Conservation (phyloP, 1,140 invertebrate genomes). For the Pogonomyrmex barbatus region DNA sequence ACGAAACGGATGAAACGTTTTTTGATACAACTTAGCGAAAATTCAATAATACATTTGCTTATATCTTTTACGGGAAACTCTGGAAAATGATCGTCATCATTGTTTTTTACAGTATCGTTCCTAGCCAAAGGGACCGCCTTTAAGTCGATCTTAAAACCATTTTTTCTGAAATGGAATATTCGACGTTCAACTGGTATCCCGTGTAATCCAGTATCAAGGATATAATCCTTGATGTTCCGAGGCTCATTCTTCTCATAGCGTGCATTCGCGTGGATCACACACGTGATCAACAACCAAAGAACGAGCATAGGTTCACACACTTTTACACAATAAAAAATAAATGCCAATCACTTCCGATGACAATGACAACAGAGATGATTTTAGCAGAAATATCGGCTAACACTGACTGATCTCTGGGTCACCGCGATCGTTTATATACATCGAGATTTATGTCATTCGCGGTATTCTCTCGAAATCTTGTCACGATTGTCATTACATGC, state of each 20-base stretch:
- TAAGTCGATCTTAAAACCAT: conserved; percentile 80
- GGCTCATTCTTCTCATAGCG: conserved; percentile 14
- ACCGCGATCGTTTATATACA: conserved; percentile 81
- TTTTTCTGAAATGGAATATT: conserved; percentile 80
- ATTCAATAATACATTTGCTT: conserved; percentile 79
- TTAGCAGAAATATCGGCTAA: neutral
- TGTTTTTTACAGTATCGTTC: conserved; percentile 46
- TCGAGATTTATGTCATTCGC: conserved; percentile 81
- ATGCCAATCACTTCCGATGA: neutral
- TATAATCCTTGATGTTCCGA: conserved; percentile 20
- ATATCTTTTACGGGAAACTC: conserved; percentile 81
- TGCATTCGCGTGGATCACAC: conserved; percentile 34
- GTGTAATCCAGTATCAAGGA: conserved; percentile 26
- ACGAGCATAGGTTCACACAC: conserved; percentile 43
- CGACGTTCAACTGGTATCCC: conserved; percentile 46
- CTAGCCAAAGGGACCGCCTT: conserved; percentile 75
- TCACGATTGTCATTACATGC: conserved; percentile 84
- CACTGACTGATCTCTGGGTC: conserved; percentile 48
- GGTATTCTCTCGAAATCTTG: conserved; percentile 73
- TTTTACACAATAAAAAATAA: neutral
- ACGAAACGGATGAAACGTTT: conserved; percentile 86
- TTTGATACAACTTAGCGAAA: conserved; percentile 86
- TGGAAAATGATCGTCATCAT: conserved; percentile 75
- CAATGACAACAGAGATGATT: neutral
- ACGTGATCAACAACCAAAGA: conserved; percentile 28